phyloP scores from a whole-genome alignment of 2,888 invertebrate genomes.

The Pocota personata region DNA sequence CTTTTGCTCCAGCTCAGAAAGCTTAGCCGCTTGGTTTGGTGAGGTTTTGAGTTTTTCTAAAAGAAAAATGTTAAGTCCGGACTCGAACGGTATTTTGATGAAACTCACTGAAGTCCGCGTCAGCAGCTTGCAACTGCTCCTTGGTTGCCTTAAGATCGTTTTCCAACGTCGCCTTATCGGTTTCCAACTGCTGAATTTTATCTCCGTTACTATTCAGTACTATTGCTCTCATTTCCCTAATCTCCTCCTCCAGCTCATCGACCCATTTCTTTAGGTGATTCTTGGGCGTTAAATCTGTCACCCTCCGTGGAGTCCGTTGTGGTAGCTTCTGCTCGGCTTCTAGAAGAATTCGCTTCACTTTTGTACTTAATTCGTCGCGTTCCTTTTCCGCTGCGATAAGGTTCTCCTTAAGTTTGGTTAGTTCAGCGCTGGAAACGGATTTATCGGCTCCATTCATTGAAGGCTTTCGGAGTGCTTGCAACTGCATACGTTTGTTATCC shows the following conservation, averaged over 20 bases:
- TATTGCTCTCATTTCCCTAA: conserved; percentile 84
- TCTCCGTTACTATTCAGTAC: conserved; percentile 81
- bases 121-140: conserved; percentile 87
- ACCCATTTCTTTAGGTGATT: conserved; percentile 89
- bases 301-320: conserved; percentile 88
- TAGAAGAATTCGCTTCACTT: conserved; percentile 87
- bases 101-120: conserved; percentile 79
- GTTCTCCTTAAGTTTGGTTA: conserved; percentile 85
- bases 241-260: conserved; percentile 93
- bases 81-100: background rate
- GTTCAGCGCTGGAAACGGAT: conserved; percentile 79
- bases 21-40: conserved; percentile 84
- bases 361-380: conserved; percentile 86
- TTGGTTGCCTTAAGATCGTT: conserved; percentile 87
- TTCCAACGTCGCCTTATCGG: conserved; percentile 86
- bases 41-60: conserved; percentile 78
- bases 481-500: conserved; percentile 89
- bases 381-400: conserved; percentile 86
- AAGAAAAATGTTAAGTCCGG: background rate
- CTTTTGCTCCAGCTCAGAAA: conserved; percentile 87
- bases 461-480: conserved; percentile 83
- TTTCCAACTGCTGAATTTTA: conserved; percentile 85
- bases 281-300: conserved; percentile 85
- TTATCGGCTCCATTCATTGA: conserved; percentile 82
- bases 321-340: conserved; percentile 87